Percentiles rank a stretch among this genome's conserved stretches.
These are phyloP conservation scores for Erebia ligea DNA, from an alignment of 2,888 invertebrate species.

Conservation along the genomic window DNA sequence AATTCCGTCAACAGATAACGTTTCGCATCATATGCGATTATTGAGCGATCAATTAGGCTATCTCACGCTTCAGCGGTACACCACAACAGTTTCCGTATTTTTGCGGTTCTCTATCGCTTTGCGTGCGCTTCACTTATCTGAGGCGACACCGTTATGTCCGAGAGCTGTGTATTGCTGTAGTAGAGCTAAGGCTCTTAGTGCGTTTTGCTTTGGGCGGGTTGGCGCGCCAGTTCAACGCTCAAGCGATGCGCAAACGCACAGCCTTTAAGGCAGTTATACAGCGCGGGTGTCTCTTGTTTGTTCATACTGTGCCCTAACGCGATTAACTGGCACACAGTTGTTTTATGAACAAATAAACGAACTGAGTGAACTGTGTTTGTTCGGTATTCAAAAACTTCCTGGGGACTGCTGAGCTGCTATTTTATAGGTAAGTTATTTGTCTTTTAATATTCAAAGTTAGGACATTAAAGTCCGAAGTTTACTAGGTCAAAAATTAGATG, in stretches of 20 bases:
- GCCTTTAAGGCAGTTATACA: slow-evolving; percentile 63
- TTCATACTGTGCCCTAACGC: slow-evolving; percentile 44
- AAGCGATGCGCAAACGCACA: slow-evolving; percentile 76
- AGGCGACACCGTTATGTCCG: slow-evolving; percentile 54
- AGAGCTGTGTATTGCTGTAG: slow-evolving; percentile 43
- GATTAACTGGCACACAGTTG: slow-evolving; percentile 46
- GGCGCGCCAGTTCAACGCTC: slow-evolving; percentile 73
- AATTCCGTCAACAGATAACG: slow-evolving; percentile 18
- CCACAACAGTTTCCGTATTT: slow-evolving; percentile 68
- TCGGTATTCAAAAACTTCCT: slow-evolving; percentile 48
- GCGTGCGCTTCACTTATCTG: slow-evolving; percentile 44
- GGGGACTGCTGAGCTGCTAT: slow-evolving; percentile 15
- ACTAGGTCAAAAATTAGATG: slow-evolving; percentile 10
- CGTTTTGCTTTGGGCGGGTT: slow-evolving; percentile 56
- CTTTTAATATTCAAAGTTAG: neutral
- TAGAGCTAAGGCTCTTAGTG: slow-evolving; percentile 37
- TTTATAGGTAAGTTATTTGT: slow-evolving; percentile 17
- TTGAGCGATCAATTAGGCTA: slow-evolving; percentile 64
- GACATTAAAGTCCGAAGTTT: neutral
- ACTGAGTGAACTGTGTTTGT: slow-evolving; percentile 62
- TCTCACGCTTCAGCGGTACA: slow-evolving; percentile 55
- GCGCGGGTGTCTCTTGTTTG: slow-evolving; percentile 38
- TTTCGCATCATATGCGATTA: slow-evolving; percentile 48
- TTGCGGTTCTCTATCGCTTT: slow-evolving; percentile 68
- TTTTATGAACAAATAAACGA: slow-evolving; percentile 47